These are phyloP conservation scores for Ametastegia equiseti DNA, from an alignment of 2,888 invertebrate genomes.

Conservation along the genomic window DNA sequence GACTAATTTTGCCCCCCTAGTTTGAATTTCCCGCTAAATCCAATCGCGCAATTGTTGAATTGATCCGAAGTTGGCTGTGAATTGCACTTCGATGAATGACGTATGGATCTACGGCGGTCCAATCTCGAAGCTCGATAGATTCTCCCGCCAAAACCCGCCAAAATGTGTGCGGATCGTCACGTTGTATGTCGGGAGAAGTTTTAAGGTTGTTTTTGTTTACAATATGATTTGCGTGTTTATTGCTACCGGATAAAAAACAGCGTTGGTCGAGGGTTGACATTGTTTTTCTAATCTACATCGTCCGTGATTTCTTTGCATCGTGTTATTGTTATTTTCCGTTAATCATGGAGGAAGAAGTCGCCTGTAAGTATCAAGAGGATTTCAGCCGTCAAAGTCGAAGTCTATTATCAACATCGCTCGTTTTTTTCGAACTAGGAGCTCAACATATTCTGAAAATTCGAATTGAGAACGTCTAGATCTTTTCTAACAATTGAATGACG, in stretches of 20 bases:
- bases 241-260: not conserved
- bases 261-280: too few relatives aligned
- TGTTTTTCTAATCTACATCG: not conserved
- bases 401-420: too few relatives aligned
- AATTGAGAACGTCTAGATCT: too few relatives aligned
- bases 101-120: not conserved
- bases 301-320: not conserved
- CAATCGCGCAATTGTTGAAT: too few relatives aligned
- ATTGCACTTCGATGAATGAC: not conserved
- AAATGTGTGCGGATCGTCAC: not conserved
- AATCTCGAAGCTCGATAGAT: not conserved
- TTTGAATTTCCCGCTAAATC: not conserved
- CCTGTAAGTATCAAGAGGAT: not conserved
- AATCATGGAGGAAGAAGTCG: not conserved
- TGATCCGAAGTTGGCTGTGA: not conserved
- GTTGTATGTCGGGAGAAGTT: not conserved
- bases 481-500: too few relatives aligned
- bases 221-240: not conserved
- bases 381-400: too few relatives aligned
- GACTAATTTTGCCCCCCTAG: not conserved
- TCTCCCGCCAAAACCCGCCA: conserved; percentile 17
- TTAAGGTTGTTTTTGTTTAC: not conserved
- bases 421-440: too few relatives aligned
- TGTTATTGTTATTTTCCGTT: not conserved
- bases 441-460: too few relatives aligned